Conservation (phyloP, 2,797 vertebrate species). For the Silurus lanzhouensis region DNA sequence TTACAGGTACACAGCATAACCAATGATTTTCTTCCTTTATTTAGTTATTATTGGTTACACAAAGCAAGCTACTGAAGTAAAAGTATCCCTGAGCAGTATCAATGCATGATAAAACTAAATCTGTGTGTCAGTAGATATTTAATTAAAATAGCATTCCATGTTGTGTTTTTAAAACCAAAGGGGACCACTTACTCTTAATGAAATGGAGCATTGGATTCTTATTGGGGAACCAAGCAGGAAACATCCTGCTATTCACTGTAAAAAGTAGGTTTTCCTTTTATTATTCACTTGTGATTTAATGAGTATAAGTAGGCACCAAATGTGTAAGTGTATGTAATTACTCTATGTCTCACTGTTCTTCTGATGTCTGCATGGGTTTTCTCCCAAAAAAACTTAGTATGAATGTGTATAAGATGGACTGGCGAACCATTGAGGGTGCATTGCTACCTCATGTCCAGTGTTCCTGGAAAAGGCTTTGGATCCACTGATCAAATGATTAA, state of each 20-base stretch:
- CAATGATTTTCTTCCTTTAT: background rate
- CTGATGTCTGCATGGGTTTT: background rate
- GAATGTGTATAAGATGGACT: background rate
- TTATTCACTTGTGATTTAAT: background rate
- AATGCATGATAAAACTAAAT: background rate
- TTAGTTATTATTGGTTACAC: background rate
- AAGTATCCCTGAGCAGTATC: background rate
- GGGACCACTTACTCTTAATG: slow-evolving; percentile 82
- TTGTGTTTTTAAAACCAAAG: slow-evolving; percentile 63
- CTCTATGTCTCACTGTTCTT: background rate
- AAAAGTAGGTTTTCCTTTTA: slow-evolving; percentile 78
- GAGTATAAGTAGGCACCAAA: background rate
- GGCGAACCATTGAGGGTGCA: background rate
- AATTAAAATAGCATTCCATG: background rate
- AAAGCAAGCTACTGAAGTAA: background rate
- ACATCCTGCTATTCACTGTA: slow-evolving; percentile 96
- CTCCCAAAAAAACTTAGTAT: background rate
- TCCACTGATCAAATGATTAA: background rate
- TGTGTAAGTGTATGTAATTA: background rate
- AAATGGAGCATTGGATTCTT: slow-evolving; percentile 95
- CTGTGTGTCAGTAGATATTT: background rate
- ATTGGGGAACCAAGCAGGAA: slow-evolving; percentile 98
- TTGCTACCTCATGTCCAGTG: background rate
- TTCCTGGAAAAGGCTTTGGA: background rate
- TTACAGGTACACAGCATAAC: slow-evolving; percentile 79